Percentiles rank a stretch among this genome's conserved stretches.
These are phyloP conservation scores for Clytia hemisphaerica DNA, from an alignment of 30 jellyfish, hydroid and myxozoan species.

Conservation along the genomic window DNA sequence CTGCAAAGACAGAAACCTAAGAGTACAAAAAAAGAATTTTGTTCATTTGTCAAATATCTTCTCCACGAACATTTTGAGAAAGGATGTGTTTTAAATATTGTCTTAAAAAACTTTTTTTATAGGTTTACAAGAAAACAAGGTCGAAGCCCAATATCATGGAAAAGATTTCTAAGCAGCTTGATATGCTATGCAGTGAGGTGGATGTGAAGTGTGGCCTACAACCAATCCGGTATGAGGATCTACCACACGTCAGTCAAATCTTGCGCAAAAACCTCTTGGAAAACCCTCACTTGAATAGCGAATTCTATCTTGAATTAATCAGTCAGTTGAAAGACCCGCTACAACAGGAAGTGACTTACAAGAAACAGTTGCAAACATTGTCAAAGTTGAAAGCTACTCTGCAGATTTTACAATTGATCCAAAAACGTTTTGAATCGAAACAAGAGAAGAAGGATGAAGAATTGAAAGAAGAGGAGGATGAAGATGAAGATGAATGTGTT, in stretches of 20 bases:
- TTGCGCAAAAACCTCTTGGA: slow-evolving; percentile 28
- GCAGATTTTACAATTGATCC: slow-evolving; percentile 36
- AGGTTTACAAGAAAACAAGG: slow-evolving; percentile 33
- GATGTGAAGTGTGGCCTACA: slow-evolving; percentile 24
- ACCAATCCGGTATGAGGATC: slow-evolving; percentile 20
- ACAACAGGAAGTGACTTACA: slow-evolving; percentile 6
- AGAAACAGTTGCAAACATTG: slow-evolving; percentile 17
- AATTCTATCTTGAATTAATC: slow-evolving; percentile 26
- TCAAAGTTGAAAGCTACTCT: slow-evolving; percentile 38
- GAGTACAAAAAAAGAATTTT: no score
- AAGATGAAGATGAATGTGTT: background rate
- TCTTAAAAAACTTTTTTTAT: no score
- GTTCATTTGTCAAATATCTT: no score
- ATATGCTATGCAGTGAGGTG: slow-evolving; percentile 6
- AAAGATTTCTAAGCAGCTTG: slow-evolving; percentile 17
- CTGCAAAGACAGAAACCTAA: no score
- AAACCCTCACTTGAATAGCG: slow-evolving; percentile 33
- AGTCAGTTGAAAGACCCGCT: slow-evolving; percentile 9
- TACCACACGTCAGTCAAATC: slow-evolving; percentile 1
- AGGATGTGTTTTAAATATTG: no score
- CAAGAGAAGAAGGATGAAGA: background rate
- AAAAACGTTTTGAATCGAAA: slow-evolving; percentile 14
- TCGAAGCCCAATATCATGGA: slow-evolving; percentile 20
- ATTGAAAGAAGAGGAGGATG: background rate
- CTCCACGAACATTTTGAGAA: no score